Conservation (phyloP, 2,888 invertebrate genomes). For the Aphrophora alni region DNA sequence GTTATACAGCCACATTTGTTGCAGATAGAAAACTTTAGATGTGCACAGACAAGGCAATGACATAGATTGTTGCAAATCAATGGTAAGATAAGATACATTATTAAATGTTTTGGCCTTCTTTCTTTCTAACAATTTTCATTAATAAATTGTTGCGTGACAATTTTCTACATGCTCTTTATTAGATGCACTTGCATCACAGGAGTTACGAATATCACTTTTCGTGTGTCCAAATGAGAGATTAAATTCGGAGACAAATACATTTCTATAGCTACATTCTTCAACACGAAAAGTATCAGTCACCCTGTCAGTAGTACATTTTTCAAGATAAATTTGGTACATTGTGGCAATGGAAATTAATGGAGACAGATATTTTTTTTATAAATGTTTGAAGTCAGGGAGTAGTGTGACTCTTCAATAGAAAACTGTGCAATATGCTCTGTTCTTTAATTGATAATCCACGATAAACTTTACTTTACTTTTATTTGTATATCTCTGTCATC, state of each 20-base stretch:
- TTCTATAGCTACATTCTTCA: neutral
- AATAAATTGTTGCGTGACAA: no score
- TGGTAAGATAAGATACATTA: conserved; percentile 35
- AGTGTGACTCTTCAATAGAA: neutral
- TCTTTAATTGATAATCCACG: no score
- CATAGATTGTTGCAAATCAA: conserved; percentile 39
- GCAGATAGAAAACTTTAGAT: conserved; percentile 45
- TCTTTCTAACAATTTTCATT: conserved; percentile 28
- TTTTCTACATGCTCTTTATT: conserved; percentile 33
- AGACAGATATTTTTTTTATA: neutral
- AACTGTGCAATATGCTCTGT: neutral
- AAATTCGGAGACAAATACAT: neutral
- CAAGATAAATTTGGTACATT: neutral
- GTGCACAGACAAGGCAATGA: conserved; percentile 42
- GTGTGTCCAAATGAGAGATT: conserved; percentile 34
- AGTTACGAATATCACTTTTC: conserved; percentile 47
- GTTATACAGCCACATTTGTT: conserved; percentile 41
- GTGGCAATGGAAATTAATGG: neutral
- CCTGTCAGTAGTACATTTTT: neutral
- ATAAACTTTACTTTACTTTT: no score
- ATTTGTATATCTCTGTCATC: no score
- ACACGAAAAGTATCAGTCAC: neutral
- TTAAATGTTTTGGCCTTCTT: conserved; percentile 23
- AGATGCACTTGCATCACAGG: conserved; percentile 42
- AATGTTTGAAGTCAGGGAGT: neutral